These are phyloP conservation scores for Tiliqua scincoides DNA, from an alignment of 2,113 vertebrate species.

Conservation along the genomic window DNA sequence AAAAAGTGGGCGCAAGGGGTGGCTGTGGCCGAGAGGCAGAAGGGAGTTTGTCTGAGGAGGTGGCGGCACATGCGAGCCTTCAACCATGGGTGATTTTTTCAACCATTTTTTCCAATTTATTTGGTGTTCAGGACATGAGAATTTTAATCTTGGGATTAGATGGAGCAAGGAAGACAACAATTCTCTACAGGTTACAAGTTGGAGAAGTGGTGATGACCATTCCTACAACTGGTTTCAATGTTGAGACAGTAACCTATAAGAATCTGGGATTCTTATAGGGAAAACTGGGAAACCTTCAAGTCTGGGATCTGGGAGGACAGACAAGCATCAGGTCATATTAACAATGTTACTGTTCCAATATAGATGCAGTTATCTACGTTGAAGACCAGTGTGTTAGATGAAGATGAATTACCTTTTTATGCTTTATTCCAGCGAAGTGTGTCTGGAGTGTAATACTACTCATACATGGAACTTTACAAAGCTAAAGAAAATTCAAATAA, in stretches of 20 bases:
- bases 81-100: too few species aligned
- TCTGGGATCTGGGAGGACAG: constrained; percentile 98
- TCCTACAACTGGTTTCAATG: constrained; percentile 98
- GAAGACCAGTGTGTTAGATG: neutral
- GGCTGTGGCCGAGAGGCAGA: too few species aligned
- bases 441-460: constrained; percentile 57
- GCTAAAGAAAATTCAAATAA: constrained; percentile 46
- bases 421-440: constrained; percentile 63
- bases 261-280: too few species aligned
- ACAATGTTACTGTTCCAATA: too few species aligned
- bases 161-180: constrained; percentile 97
- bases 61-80: too few species aligned
- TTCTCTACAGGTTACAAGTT: constrained; percentile 95
- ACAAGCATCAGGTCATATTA: constrained; percentile 99
- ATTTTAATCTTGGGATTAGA: constrained; percentile 97
- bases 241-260: constrained; percentile 96
- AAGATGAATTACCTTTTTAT: constrained; percentile 62
- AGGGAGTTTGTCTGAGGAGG: too few species aligned
- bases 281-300: constrained; percentile 99
- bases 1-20: too few species aligned
- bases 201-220: constrained; percentile 99
- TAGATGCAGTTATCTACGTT: too few species aligned
- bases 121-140: constrained; percentile 97
- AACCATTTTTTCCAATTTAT: constrained; percentile 93
- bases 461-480: constrained; percentile 62